These are phyloP conservation scores for Colistium nudipinnis DNA, from an alignment of 2,113 vertebrate species.

Conservation along the genomic window DNA sequence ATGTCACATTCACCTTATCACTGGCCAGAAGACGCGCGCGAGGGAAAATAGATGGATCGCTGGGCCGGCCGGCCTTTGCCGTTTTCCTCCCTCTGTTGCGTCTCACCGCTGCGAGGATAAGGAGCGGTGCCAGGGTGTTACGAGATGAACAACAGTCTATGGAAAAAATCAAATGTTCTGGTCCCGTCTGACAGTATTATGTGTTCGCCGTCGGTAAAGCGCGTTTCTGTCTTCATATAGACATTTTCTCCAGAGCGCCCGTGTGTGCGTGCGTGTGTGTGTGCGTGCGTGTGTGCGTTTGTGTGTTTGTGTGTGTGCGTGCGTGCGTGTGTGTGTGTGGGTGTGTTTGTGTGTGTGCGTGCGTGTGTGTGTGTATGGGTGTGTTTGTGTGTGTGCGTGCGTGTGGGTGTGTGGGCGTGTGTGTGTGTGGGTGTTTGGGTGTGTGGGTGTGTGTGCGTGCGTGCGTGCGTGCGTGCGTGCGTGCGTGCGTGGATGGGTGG, in stretches of 20 bases:
- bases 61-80: conserved; percentile 28
- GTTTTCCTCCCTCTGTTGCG: conserved; percentile 11
- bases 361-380: too few relatives aligned
- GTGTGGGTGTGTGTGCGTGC: too few relatives aligned
- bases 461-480: too few relatives aligned
- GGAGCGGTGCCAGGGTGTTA: conserved; percentile 37
- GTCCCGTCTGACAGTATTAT: conserved; percentile 9
- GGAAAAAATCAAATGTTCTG: conserved; percentile 4
- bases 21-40: conserved; percentile 1
- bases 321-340: too few relatives aligned
- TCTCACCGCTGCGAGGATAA: conserved; percentile 27
- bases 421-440: too few relatives aligned
- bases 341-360: too few relatives aligned
- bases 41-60: conserved; percentile 29
- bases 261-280: too few relatives aligned
- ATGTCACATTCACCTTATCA: conserved; percentile 39
- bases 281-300: too few relatives aligned
- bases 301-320: too few relatives aligned
- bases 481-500: too few relatives aligned
- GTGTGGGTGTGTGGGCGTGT: too few relatives aligned
- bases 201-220: not conserved
- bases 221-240: conserved; percentile 1
- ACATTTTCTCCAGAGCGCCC: conserved; percentile 3
- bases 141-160: conserved; percentile 34
- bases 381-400: too few relatives aligned